A percentile compares a stretch with the other conserved stretches of the same genome.
Conservation (phyloP, 1,140 invertebrate species). For the Aphelinus certus region DNA sequence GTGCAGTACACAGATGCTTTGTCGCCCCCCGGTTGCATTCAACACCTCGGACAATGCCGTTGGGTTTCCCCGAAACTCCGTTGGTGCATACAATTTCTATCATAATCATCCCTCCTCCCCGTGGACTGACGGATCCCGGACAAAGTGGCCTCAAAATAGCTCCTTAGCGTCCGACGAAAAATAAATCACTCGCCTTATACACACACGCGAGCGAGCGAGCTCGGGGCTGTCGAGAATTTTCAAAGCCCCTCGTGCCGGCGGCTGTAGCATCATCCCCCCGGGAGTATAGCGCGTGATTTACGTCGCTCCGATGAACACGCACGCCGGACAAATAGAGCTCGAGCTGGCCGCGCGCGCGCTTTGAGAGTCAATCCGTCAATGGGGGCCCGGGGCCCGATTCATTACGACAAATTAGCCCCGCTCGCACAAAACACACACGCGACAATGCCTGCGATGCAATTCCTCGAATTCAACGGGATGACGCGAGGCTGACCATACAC, state of each 20-base stretch:
- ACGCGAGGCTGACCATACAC: too few species aligned
- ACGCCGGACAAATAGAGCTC: neutral
- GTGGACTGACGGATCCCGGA: too few species aligned
- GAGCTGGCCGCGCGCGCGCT: neutral
- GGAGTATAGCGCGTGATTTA: slow-evolving; percentile 21
- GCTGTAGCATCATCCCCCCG: neutral
- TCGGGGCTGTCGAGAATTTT: neutral
- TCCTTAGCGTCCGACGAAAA: neutral
- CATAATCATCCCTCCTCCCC: too few species aligned
- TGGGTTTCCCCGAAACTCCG: too few species aligned
- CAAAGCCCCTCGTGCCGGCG: neutral
- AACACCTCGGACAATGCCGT: too few species aligned
- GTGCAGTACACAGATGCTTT: too few species aligned
- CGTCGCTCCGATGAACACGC: slow-evolving; percentile 21
- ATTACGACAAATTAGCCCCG: slow-evolving; percentile 34
- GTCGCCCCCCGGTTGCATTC: too few species aligned
- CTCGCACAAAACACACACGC: neutral
- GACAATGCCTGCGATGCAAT: neutral
- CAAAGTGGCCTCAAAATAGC: too few species aligned
- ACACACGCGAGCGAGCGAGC: too few species aligned
- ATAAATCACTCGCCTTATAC: neutral
- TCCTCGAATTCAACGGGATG: slow-evolving; percentile 8
- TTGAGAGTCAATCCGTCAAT: slow-evolving; percentile 35
- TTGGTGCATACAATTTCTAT: too few species aligned
- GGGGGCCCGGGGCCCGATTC: slow-evolving; percentile 23